Evolutionary conservation across 2,113 vertebrate genomes (phyloP), one percentile per base, ranked within the genome.

Genomic region (Cichladusa arquata): DNA sequence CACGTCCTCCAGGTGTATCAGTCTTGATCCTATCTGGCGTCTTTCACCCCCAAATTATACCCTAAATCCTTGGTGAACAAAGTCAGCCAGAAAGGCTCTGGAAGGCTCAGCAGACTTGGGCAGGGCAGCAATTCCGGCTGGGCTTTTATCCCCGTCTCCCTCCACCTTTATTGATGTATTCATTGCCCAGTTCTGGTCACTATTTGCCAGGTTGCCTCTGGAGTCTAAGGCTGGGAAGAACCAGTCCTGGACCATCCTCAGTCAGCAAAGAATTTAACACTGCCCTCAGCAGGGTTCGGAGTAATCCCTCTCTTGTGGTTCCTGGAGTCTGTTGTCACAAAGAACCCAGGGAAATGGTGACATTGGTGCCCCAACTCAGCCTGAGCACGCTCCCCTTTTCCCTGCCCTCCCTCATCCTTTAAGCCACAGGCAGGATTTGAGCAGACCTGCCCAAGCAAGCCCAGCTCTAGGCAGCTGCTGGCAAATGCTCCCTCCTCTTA

Each of bases 31-130:
- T 96, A 95, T 95, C 93, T 95, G 83, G 53, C 66, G 16, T 95
- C 92, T 88, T 95, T 93, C 84, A 90, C 94, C 93, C 93, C 92
- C 70, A 93, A 90, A 91, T 94, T 94, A 96, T 96, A 88, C 69
- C 86, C 45, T 93, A 93, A 94, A 88, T 88, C 84, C 92, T 84
- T 1, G 0, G 34, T 61, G 86, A 95, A 94, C 61, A 92, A 94
- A 96, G 94, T 71, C 91, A 57, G 76, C 11, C 88, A 45, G 65
- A 50, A 84, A 76, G 76, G 62, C 56, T 58, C 54, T 70, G 80
- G 38, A 66, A 54, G 61, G 64, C 50, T 76, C 5, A 4, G 62
- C 66, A 24, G 53, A 18, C 19, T 33, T 14, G 50, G 88, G 29
- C 4, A 1, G 25, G 60, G 34, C 12, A 25, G 26, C 23, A 12